phyloP scores from a whole-genome alignment of 2,797 vertebrate species.

The Pseudomugil tenellus region DNA sequence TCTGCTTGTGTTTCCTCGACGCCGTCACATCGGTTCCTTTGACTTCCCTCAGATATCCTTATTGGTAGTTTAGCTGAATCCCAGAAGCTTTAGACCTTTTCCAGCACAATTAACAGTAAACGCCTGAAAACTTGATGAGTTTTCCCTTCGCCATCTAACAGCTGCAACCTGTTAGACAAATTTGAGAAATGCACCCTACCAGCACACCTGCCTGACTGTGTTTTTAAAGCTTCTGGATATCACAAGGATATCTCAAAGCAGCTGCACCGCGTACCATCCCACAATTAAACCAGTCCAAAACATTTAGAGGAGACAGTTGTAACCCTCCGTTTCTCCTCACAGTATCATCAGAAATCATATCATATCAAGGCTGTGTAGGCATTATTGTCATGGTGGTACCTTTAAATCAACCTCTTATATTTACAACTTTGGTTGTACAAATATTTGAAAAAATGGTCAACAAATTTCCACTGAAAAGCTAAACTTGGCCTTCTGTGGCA shows the following conservation, averaged over 20 bases:
- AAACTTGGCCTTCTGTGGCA: constrained; percentile 19
- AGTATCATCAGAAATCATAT: background rate
- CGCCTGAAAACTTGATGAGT: no score
- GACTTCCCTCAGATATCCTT: no score
- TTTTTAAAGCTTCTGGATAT: background rate
- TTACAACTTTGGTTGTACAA: constrained; percentile 49
- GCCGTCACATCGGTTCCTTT: no score
- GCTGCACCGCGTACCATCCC: background rate
- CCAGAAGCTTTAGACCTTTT: no score
- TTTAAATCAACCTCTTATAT: constrained; percentile 39
- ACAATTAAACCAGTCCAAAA: background rate
- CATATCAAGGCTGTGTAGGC: background rate
- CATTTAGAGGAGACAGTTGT: background rate
- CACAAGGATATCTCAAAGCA: background rate
- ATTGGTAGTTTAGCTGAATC: no score
- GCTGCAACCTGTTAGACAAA: background rate
- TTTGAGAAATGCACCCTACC: background rate
- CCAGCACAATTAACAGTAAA: no score
- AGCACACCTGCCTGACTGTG: no score
- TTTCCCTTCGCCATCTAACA: background rate
- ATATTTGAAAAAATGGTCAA: constrained; percentile 58
- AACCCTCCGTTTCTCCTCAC: no score
- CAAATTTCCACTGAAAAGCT: constrained; percentile 48
- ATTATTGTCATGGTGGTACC: constrained; percentile 36
- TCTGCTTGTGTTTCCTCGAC: no score